Evolutionary conservation across 2,888 invertebrate genomes (phyloP).

Genomic region (Diplolepis rosae): DNA sequence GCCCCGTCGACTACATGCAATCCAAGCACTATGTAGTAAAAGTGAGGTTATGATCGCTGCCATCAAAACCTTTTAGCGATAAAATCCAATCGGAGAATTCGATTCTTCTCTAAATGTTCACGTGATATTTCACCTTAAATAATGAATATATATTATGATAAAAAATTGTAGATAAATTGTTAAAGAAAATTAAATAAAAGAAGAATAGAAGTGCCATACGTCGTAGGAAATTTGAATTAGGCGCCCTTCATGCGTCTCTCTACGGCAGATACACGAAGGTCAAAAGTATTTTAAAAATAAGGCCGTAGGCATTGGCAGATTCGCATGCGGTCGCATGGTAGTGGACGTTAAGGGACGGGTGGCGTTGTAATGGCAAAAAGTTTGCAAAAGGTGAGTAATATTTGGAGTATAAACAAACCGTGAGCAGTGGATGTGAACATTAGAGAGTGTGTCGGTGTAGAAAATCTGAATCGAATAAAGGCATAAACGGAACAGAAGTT

Average conservation of each 20-base stretch:
- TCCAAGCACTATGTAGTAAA: neutral
- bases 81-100: neutral
- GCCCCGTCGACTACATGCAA: neutral
- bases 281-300: constrained; percentile 74
- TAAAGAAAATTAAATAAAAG: neutral
- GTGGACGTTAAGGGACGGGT: constrained; percentile 86
- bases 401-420: constrained; percentile 16
- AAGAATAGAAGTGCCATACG: neutral
- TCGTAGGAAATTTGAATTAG: constrained; percentile 59
- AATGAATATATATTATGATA: neutral
- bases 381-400: constrained; percentile 84
- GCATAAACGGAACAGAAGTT: neutral
- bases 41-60: constrained; percentile 1
- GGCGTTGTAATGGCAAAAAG: constrained; percentile 87
- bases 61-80: neutral
- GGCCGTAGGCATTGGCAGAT: constrained; percentile 71
- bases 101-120: neutral
- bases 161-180: neutral
- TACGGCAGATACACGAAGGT: constrained; percentile 73
- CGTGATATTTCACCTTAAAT: neutral
- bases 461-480: neutral
- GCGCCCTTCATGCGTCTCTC: constrained; percentile 65
- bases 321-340: constrained; percentile 77
- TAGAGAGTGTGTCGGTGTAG: constrained; percentile 1
- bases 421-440: constrained; percentile 5